These are phyloP conservation scores for Picathartes gymnocephalus DNA, from an alignment of 2,113 vertebrate genomes.

Conservation along the genomic window DNA sequence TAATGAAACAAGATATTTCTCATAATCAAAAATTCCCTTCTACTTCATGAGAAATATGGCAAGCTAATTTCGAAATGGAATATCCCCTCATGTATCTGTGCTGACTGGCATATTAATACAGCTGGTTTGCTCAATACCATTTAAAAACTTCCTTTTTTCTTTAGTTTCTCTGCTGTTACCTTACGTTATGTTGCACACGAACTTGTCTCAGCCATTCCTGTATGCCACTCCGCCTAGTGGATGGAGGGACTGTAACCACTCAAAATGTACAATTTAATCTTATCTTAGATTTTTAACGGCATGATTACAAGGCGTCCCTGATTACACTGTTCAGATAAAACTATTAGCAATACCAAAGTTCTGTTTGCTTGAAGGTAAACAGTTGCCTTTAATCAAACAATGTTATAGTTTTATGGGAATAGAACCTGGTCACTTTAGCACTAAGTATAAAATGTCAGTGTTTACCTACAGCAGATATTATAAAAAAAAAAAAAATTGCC, in stretches of 20 bases:
- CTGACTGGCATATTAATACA: not conserved
- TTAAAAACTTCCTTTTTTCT: not conserved
- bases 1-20: not conserved
- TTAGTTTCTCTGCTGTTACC: not conserved
- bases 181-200: not conserved
- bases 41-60: not conserved
- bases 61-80: not conserved
- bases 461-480: not conserved
- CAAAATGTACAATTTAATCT: not conserved
- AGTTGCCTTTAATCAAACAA: not conserved
- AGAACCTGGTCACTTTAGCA: not conserved
- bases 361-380: not conserved
- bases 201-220: not conserved
- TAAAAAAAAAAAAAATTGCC: not conserved
- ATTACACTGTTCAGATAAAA: not conserved
- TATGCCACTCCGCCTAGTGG: not conserved
- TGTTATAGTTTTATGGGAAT: not conserved
- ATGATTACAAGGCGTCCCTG: not conserved
- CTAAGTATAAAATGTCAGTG: not conserved
- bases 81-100: not conserved
- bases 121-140: not conserved
- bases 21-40: not conserved
- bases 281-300: not conserved
- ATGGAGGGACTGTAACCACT: not conserved
- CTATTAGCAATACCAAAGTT: not conserved